phyloP scores from a whole-genome alignment of 2,113 vertebrate genomes.

The Prochilodus magdalenae region DNA sequence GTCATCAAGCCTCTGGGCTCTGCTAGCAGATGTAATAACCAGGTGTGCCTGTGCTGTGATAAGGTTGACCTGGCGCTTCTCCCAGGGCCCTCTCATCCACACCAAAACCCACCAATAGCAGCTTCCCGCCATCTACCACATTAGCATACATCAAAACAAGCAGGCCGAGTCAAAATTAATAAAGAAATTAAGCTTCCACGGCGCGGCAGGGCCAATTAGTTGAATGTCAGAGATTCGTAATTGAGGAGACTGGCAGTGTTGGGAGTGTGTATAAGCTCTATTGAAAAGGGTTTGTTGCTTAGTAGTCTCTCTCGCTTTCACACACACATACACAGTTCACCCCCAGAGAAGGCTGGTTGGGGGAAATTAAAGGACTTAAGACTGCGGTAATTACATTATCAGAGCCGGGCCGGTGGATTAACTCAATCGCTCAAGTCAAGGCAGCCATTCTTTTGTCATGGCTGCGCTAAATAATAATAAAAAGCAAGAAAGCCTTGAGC shows the following conservation, averaged over 20 bases:
- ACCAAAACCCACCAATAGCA: constrained; percentile 71
- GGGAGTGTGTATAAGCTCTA: constrained; percentile 75
- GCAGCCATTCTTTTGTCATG: constrained; percentile 94
- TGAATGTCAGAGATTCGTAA: constrained; percentile 99
- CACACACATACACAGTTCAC: constrained; percentile 39
- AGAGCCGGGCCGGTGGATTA: constrained; percentile 95
- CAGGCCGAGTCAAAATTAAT: constrained; percentile 87
- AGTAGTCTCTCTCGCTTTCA: constrained; percentile 58
- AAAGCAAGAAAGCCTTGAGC: constrained; percentile 90
- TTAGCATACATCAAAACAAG: constrained; percentile 91
- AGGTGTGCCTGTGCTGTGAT: constrained; percentile 78
- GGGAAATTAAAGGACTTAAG: constrained; percentile 98
- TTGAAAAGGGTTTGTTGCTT: constrained; percentile 83
- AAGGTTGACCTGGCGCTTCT: constrained; percentile 75
- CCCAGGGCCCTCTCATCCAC: constrained; percentile 69
- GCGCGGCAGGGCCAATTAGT: constrained; percentile 98
- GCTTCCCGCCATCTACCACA: constrained; percentile 69
- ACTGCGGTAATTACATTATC: constrained; percentile 99
- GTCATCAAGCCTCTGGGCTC: constrained; percentile 48
- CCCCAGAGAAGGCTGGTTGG: constrained; percentile 88
- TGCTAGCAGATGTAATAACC: constrained; percentile 72
- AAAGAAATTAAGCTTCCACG: constrained; percentile 97
- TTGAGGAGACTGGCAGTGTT: constrained; percentile 94
- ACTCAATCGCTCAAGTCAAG: constrained; percentile 99
- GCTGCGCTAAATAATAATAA: constrained; percentile 66